Evolutionary conservation across 2,797 vertebrate genomes (phyloP).

Genomic region (Apogon hyalosoma): DNA sequence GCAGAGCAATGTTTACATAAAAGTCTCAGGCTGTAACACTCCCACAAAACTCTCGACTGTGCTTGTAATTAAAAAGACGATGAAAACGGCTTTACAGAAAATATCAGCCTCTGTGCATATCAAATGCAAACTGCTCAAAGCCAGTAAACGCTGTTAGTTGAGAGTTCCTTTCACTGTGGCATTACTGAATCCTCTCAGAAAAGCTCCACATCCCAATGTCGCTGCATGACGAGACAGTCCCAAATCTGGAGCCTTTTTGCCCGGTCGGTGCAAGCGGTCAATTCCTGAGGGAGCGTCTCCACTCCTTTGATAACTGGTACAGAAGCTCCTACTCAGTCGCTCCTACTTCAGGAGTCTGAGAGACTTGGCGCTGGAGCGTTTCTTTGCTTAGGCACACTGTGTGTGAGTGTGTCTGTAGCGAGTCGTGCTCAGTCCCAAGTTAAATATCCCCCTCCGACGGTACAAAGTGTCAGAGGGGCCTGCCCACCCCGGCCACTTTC

Average conservation of each 20-base stretch:
- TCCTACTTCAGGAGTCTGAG: slow-evolving; percentile 78
- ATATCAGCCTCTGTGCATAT: slow-evolving; percentile 60
- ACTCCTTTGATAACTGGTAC: slow-evolving; percentile 72
- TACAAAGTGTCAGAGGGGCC: slow-evolving; percentile 83
- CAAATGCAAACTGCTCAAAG: slow-evolving; percentile 59
- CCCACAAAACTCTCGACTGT: slow-evolving; percentile 55
- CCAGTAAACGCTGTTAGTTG: slow-evolving; percentile 48
- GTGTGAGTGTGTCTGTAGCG: slow-evolving; percentile 84
- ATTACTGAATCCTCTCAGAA: slow-evolving; percentile 67
- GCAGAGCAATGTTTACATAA: slow-evolving; percentile 28
- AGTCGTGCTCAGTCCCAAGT: slow-evolving; percentile 84
- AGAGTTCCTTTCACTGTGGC: slow-evolving; percentile 58
- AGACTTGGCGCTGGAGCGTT: slow-evolving; percentile 77
- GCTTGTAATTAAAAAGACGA: slow-evolving; percentile 18
- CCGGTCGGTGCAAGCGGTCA: slow-evolving; percentile 63
- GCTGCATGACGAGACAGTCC: slow-evolving; percentile 73
- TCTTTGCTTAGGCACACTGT: slow-evolving; percentile 82
- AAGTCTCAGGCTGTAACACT: slow-evolving; percentile 58
- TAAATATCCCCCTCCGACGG: slow-evolving; percentile 86
- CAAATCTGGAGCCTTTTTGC: slow-evolving; percentile 54
- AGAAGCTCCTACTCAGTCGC: slow-evolving; percentile 77
- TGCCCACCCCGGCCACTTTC: slow-evolving; percentile 85
- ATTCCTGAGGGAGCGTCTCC: slow-evolving; percentile 73
- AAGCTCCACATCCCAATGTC: slow-evolving; percentile 59
- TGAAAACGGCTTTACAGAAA: slow-evolving; percentile 41